Percentiles rank a stretch among this genome's conserved stretches.
phyloP scores from a whole-genome alignment of 1,140 invertebrate species.

The Caerostris darwini region DNA sequence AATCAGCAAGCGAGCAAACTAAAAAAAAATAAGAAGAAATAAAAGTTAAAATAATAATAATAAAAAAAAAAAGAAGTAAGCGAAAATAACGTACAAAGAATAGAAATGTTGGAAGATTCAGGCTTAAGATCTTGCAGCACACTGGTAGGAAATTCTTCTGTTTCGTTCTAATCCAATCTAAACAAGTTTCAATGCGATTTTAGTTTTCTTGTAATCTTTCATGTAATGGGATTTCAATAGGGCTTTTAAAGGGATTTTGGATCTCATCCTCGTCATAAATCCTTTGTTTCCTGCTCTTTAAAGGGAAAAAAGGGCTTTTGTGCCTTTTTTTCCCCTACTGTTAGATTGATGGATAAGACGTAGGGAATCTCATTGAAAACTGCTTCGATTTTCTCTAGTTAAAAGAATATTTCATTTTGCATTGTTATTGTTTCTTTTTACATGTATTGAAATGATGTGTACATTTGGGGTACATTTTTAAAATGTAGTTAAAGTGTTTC shows the following conservation, averaged over 20 bases:
- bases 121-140: neutral
- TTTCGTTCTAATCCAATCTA: slow-evolving; percentile 46
- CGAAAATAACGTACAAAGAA: neutral
- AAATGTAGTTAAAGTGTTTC: too few species aligned
- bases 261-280: slow-evolving; percentile 2
- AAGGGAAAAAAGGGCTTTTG: neutral
- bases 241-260: slow-evolving; percentile 41
- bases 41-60: neutral
- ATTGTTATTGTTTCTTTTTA: too few species aligned
- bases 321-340: neutral
- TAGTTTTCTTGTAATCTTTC: slow-evolving; percentile 48
- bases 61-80: neutral
- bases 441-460: too few species aligned
- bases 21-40: neutral
- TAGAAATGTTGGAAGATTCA: neutral
- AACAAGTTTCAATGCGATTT: slow-evolving; percentile 47
- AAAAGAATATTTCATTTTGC: too few species aligned
- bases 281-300: neutral
- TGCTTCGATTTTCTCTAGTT: too few species aligned
- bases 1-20: neutral
- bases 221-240: slow-evolving; percentile 48
- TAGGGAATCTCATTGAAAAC: too few species aligned
- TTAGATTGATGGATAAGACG: too few species aligned
- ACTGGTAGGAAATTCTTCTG: neutral
- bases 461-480: too few species aligned